Percentiles rank a stretch among this genome's conserved stretches.
These are phyloP conservation scores for Pristionchus maxplancki DNA, from an alignment of 2,888 invertebrate species.

Conservation along the genomic window DNA sequence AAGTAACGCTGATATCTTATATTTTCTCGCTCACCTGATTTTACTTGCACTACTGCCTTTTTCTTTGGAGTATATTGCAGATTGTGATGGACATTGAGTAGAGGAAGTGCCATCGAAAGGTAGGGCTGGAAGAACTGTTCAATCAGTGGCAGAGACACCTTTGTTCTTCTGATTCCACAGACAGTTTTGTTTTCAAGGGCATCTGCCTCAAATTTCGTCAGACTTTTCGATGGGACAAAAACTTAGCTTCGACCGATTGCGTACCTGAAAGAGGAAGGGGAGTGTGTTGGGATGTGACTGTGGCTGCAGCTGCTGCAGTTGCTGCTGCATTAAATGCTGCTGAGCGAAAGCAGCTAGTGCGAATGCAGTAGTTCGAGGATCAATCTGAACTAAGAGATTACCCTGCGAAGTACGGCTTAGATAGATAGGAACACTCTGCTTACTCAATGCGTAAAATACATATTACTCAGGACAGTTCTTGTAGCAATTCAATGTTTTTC, in stretches of 20 bases:
- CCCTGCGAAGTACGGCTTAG: too few relatives aligned
- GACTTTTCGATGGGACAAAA: too few relatives aligned
- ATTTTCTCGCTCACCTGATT: not conserved
- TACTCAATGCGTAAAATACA: not conserved
- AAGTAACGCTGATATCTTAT: not conserved
- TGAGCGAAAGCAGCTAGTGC: constrained; percentile 57
- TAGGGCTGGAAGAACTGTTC: constrained; percentile 13
- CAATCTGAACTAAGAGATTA: constrained; percentile 56
- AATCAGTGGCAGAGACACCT: not conserved
- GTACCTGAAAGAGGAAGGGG: constrained; percentile 38
- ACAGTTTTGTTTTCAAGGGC: too few relatives aligned
- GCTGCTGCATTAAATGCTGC: constrained; percentile 59
- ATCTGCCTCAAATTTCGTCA: too few relatives aligned
- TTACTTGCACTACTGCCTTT: not conserved
- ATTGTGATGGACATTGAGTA: not conserved
- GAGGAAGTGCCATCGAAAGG: constrained; percentile 37
- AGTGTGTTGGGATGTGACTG: not conserved
- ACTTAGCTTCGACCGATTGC: too few relatives aligned
- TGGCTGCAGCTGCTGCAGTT: constrained; percentile 61
- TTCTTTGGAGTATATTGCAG: not conserved
- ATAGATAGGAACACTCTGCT: not conserved
- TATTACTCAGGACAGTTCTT: not conserved
- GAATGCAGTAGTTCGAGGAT: constrained; percentile 16
- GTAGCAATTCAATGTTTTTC: not conserved
- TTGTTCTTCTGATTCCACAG: too few relatives aligned